These are phyloP conservation scores for Drosophila subobscura DNA, from an alignment of 1,140 invertebrate species.

Conservation along the genomic window DNA sequence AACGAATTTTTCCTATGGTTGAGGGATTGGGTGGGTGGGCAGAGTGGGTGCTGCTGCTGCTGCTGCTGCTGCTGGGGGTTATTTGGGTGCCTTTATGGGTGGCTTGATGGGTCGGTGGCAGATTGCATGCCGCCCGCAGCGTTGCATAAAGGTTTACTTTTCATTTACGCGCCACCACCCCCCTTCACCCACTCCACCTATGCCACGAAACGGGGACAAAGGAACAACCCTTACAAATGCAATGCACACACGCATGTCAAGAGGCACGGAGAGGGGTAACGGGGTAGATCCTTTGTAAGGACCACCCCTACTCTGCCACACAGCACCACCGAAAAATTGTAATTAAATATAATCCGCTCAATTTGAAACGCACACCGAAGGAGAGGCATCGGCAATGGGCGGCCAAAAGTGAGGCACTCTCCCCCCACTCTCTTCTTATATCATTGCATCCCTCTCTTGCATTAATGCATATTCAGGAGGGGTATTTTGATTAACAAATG, in stretches of 20 bases:
- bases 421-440: slow-evolving; percentile 6
- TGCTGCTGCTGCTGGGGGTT: background rate
- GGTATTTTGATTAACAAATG: no score
- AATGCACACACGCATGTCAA: slow-evolving; percentile 33
- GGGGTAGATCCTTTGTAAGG: slow-evolving; percentile 24
- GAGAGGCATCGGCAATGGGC: background rate
- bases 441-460: no score
- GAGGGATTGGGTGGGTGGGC: slow-evolving; percentile 1
- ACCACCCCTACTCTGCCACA: background rate
- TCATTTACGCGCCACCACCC: slow-evolving; percentile 54
- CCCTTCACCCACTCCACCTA: no score
- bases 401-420: slow-evolving; percentile 37
- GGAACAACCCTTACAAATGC: slow-evolving; percentile 71
- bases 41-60: slow-evolving; percentile 2
- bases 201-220: slow-evolving; percentile 48
- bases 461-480: no score
- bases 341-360: slow-evolving; percentile 83
- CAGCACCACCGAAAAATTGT: slow-evolving; percentile 70
- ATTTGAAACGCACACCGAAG: slow-evolving; percentile 79
- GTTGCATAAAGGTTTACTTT: slow-evolving; percentile 77
- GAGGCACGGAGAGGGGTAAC: background rate
- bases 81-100: background rate
- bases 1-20: slow-evolving; percentile 54
- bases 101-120: slow-evolving; percentile 40
- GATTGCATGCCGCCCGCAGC: slow-evolving; percentile 64